Base-by-base conservation (phyloP, 2,797 vertebrate genomes). In the Kryptolebias ocellatus region DNA sequence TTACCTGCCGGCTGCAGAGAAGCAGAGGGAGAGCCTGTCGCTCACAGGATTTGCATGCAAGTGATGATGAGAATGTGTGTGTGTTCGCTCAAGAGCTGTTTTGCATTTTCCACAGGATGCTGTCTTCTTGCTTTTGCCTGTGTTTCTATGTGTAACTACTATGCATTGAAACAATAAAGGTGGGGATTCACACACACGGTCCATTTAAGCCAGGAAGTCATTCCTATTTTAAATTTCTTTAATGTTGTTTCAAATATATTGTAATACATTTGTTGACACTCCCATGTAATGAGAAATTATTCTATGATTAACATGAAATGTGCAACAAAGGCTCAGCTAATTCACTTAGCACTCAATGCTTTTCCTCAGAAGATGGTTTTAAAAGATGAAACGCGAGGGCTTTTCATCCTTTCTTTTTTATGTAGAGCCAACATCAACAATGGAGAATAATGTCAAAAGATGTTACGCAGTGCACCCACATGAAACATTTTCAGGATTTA, bases 41-140 rank as follows among this genome's bases (percentile, higher is more conserved):
- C 72, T 76, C 74, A 69, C 6, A 62, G 45, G 29, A 92, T 93
- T 93, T 92, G 88, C 88, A 92, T 93, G 79, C 53, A 44, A 68
- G 75, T 44, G 68, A 68, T 56, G 27, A 55, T 56, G 67, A 57
- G 18, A 34, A 72, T 17, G 50, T 55, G 56, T 44, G 53, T 78
- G 70, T 67, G 37, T 72, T 70, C 0, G 31, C 80, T 68, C 72
- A 71, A 81, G 76, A 71, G 76, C 70, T 79, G 71, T 64, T 88
- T 81, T 79, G 59, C 77, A 88, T 87, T 81, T 86, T 67, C 76
- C 63, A 75, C 75, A 70, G 69, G 64, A 67, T 59, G 73, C 69
- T 59, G 60, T 59, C 53, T 66, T 63, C 60, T 58, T 42, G 14
- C n/a, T 17, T 59, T 44, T 68, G 63, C 49, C 53, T 56, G 17